Base-by-base conservation (phyloP, 2,113 vertebrate genomes). In the Balaenoptera acutorostrata region DNA sequence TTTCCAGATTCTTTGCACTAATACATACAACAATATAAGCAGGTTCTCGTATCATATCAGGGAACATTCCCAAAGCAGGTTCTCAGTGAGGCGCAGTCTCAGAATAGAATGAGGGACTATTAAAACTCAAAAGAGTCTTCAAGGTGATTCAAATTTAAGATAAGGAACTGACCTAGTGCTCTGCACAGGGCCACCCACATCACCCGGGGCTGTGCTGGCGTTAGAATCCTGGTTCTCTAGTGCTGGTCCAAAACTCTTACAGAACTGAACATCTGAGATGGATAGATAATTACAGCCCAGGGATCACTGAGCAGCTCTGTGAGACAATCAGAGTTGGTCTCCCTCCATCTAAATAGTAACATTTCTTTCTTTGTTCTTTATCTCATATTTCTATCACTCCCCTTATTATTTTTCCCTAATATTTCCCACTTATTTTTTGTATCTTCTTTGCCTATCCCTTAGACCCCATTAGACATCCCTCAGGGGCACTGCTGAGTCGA, bases 321-420 rank as follows among this genome's bases (percentile, higher is more conserved):
- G 83, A 93, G 74, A n/a, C 18, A 17, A 13, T 80, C 12, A 2
- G 36, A 68, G 27, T 57, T 72, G 23, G 36, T 36, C 17, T 46
- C 52, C 61, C 15, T 69, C 63, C 49, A 83, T 39, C 69, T 77
- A 74, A 74, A 89, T 6, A 75, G 57, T 69, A 80, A 78, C 52
- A 64, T 81, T 74, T 93, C 25, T 91, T 66, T 84, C 80, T 92
- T 89, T 59, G 46, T 94, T 63, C 87, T 93, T 90, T 95, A 83
- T 81, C 75, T 85, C 52, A 61, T 89, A 86, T 85, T 84, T 78
- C 85, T 84, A 18, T 41, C 66, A 77, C 41, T 33, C 15, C 13
- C 39, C 44, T 78, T 89, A 25, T 87, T 90, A 39, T 36, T 25
- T 74, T 49, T 3, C 5, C 68, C 46, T 59, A 63, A 1, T 94